These are phyloP conservation scores for Liparis tanakae DNA, from an alignment of 2,797 vertebrate genomes.

Conservation along the genomic window DNA sequence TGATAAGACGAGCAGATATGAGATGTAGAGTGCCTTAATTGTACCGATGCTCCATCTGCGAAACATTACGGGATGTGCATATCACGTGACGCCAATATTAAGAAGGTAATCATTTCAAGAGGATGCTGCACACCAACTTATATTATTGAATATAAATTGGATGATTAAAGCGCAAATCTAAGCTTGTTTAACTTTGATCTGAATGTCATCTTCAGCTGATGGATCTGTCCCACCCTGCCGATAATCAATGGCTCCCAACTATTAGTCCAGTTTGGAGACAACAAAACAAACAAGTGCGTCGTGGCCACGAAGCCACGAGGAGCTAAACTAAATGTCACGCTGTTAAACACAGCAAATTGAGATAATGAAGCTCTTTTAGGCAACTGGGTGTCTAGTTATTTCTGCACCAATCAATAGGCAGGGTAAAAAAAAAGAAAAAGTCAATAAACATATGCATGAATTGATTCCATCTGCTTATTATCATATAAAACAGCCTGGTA, in stretches of 20 bases:
- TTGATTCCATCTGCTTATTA: slow-evolving; percentile 84
- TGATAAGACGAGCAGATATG: neutral
- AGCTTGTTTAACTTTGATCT: slow-evolving; percentile 59
- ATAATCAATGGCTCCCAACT: slow-evolving; percentile 64
- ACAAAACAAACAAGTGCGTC: slow-evolving; percentile 31
- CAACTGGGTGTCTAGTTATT: slow-evolving; percentile 70
- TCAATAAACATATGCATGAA: slow-evolving; percentile 87
- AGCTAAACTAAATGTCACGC: slow-evolving; percentile 53
- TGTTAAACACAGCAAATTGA: slow-evolving; percentile 63
- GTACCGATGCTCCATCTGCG: neutral
- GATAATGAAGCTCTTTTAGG: slow-evolving; percentile 72
- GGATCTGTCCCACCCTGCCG: slow-evolving; percentile 39
- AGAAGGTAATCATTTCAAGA: slow-evolving; percentile 27
- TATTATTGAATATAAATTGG: slow-evolving; percentile 69
- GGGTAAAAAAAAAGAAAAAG: slow-evolving; percentile 47
- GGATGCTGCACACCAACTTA: slow-evolving; percentile 9
- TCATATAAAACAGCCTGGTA: slow-evolving; percentile 86
- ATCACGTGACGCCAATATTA: slow-evolving; percentile 19
- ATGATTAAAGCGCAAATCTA: slow-evolving; percentile 56
- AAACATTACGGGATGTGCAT: neutral
- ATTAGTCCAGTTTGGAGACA: slow-evolving; percentile 29
- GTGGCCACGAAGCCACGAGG: slow-evolving; percentile 11
- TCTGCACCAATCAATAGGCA: slow-evolving; percentile 75
- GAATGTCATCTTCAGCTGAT: slow-evolving; percentile 53
- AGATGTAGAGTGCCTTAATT: neutral